Percentiles rank a stretch among this genome's conserved stretches.
Conservation (phyloP, 2,797 vertebrate species). For the Centropyge bicolor region DNA sequence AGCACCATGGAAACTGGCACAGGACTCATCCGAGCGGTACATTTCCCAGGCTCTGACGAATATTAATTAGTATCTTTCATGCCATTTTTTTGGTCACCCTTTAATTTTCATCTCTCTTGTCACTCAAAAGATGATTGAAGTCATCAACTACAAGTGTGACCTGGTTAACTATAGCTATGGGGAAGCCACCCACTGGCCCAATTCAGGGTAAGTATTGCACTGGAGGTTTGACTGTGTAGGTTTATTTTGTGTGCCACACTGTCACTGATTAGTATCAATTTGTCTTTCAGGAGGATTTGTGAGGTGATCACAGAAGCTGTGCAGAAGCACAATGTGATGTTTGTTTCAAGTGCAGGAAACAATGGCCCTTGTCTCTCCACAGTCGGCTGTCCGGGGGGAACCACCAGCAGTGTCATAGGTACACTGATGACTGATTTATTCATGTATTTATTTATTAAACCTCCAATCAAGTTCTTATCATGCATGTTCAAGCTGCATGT, state of each 20-base stretch:
- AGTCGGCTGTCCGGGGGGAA: slow-evolving; percentile 97
- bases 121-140: slow-evolving; percentile 94
- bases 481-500: neutral
- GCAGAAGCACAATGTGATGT: slow-evolving; percentile 97
- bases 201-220: slow-evolving; percentile 91
- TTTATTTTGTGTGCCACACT: neutral
- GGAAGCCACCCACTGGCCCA: slow-evolving; percentile 99
- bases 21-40: slow-evolving; percentile 96
- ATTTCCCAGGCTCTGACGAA: neutral
- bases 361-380: slow-evolving; percentile 98
- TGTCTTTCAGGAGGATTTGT: slow-evolving; percentile 93
- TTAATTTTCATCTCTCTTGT: slow-evolving; percentile 29
- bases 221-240: neutral
- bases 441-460: neutral
- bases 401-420: slow-evolving; percentile 97
- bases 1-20: slow-evolving; percentile 99
- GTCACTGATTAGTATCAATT: slow-evolving; percentile 3
- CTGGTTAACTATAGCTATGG: slow-evolving; percentile 99
- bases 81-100: neutral
- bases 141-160: slow-evolving; percentile 98
- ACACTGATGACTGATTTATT: neutral
- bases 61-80: neutral
- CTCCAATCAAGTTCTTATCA: neutral
- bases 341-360: slow-evolving; percentile 98
- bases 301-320: slow-evolving; percentile 98